Conservation (phyloP, 2,888 invertebrate species). For the Andrena fulva region DNA sequence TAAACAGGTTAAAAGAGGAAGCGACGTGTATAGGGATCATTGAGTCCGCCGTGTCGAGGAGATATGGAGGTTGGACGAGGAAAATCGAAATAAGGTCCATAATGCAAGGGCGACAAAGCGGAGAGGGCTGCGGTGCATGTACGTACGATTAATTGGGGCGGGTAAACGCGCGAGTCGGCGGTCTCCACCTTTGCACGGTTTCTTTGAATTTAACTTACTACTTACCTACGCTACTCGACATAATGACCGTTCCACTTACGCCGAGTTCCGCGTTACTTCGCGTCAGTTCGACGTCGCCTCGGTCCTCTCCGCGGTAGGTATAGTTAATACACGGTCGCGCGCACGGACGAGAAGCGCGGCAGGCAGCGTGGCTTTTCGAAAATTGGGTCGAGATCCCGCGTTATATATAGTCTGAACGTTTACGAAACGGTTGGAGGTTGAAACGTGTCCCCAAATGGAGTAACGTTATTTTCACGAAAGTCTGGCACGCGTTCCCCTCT, state of each 20-base stretch:
- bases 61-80: not conserved
- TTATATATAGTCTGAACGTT: slow-evolving; percentile 39
- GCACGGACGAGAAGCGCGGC: not conserved
- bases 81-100: not conserved
- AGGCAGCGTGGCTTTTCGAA: slow-evolving; percentile 23
- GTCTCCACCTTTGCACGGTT: slow-evolving; percentile 43
- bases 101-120: not conserved
- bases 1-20: not conserved
- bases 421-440: slow-evolving; percentile 32
- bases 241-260: slow-evolving; percentile 60
- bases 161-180: not conserved
- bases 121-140: not conserved
- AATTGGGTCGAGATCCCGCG: slow-evolving; percentile 63
- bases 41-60: not conserved
- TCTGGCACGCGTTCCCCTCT: not conserved
- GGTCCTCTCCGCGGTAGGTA: slow-evolving; percentile 6
- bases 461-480: slow-evolving; percentile 4
- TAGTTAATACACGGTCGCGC: slow-evolving; percentile 42
- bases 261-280: slow-evolving; percentile 50
- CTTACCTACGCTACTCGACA: slow-evolving; percentile 50
- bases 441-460: slow-evolving; percentile 23
- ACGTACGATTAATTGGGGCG: slow-evolving; percentile 50
- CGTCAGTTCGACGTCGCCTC: slow-evolving; percentile 35
- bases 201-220: slow-evolving; percentile 57
- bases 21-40: too few relatives aligned